Percentiles rank a stretch among this genome's conserved stretches.
Evolutionary conservation across 2,113 vertebrate species (phyloP).

Genomic region (Lepus timidus): DNA sequence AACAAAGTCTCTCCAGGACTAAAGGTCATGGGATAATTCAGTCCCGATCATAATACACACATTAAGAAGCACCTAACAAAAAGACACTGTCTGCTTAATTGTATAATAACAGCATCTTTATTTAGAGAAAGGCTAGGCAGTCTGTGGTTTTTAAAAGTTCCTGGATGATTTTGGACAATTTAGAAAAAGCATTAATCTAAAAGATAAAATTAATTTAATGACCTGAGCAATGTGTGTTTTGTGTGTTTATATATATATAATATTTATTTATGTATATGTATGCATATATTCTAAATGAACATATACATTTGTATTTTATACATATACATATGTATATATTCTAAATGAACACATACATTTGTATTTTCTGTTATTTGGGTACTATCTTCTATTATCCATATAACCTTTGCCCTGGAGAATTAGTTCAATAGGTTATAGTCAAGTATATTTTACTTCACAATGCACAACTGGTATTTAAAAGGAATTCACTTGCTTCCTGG

Average conservation of each 20-base stretch:
- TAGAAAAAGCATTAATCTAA: neutral
- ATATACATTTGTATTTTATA: neutral
- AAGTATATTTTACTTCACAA: slow-evolving; percentile 38
- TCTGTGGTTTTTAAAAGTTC: neutral
- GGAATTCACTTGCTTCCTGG: neutral
- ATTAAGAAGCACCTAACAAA: slow-evolving; percentile 17
- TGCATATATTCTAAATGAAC: neutral
- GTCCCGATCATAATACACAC: neutral
- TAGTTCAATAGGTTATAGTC: neutral
- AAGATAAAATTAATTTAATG: slow-evolving; percentile 52
- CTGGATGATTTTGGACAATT: slow-evolving; percentile 25
- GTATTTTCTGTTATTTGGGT: neutral
- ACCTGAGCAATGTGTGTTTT: slow-evolving; percentile 12
- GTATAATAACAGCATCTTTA: slow-evolving; percentile 25
- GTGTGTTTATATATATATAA: too few species aligned
- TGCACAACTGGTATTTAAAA: neutral
- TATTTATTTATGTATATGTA: too few species aligned
- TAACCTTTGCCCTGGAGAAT: slow-evolving; percentile 18
- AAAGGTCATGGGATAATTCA: slow-evolving; percentile 28
- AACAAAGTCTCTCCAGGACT: neutral
- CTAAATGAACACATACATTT: neutral
- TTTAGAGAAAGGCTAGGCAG: neutral
- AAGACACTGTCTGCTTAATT: slow-evolving; percentile 42
- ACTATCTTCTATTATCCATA: neutral
- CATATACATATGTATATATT: neutral